Conservation (phyloP, 2,888 invertebrate genomes). For the Argyra leucocephala region DNA sequence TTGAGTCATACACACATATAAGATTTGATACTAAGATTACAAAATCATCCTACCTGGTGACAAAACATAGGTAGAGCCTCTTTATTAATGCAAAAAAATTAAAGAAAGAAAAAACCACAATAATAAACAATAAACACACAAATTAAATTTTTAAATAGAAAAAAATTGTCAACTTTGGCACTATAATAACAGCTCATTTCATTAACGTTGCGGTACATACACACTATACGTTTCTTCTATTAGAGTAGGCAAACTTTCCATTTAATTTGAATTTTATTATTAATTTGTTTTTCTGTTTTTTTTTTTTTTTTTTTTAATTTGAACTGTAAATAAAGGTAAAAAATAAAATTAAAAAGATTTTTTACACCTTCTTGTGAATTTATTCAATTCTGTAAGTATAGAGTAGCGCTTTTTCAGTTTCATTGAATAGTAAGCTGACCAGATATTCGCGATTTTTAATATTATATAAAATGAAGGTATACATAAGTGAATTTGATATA, state of each 20-base stretch:
- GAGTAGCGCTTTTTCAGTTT: no score
- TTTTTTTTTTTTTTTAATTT: background rate
- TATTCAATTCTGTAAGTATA: no score
- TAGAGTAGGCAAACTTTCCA: background rate
- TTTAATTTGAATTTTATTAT: background rate
- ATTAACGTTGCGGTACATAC: background rate
- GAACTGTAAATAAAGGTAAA: background rate
- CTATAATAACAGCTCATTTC: background rate
- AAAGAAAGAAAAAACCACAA: background rate
- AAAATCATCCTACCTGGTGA: constrained; percentile 3
- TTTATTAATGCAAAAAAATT: background rate
- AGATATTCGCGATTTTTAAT: no score
- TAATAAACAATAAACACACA: no score
- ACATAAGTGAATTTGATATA: no score
- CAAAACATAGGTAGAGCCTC: background rate
- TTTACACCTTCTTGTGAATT: background rate
- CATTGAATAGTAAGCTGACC: no score
- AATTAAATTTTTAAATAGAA: no score
- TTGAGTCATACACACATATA: background rate
- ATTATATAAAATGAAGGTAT: no score
- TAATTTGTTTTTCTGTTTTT: background rate
- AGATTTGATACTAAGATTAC: background rate
- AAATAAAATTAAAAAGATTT: background rate
- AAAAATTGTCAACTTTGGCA: background rate
- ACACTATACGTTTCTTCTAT: background rate